A percentile compares a stretch with the other conserved stretches of the same genome.
These are phyloP conservation scores for Pristionchus mayeri DNA, from an alignment of 2,888 invertebrate genomes.

Conservation along the genomic window DNA sequence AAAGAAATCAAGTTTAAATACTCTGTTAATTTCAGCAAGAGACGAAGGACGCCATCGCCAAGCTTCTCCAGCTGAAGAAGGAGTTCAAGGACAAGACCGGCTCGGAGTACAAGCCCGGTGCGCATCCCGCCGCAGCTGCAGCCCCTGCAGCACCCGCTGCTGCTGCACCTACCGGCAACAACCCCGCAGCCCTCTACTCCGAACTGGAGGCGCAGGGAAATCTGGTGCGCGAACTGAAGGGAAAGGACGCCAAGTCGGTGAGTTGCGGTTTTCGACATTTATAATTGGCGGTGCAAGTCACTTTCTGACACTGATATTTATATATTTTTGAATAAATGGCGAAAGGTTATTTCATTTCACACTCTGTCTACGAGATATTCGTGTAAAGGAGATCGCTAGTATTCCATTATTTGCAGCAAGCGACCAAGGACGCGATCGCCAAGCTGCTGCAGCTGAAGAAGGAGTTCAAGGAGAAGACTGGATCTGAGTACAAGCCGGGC, in stretches of 20 bases:
- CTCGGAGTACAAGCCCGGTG: constrained; percentile 58
- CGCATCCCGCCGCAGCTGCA: not conserved
- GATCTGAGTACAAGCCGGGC: constrained; percentile 73
- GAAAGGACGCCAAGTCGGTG: constrained; percentile 69
- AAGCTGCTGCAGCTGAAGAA: constrained; percentile 84
- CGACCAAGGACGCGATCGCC: constrained; percentile 81
- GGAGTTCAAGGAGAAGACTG: constrained; percentile 85
- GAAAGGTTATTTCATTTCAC: too few species aligned
- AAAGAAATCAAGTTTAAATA: not conserved
- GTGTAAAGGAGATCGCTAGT: too few species aligned
- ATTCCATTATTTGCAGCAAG: constrained; percentile 61
- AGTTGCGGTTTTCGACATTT: not conserved
- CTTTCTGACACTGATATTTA: too few species aligned
- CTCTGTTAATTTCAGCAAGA: constrained; percentile 60
- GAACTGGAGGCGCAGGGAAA: constrained; percentile 82
- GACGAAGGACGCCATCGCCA: constrained; percentile 81
- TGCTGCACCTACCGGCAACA: not conserved
- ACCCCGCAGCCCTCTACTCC: not conserved
- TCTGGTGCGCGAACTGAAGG: constrained; percentile 80
- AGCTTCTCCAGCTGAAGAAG: constrained; percentile 84
- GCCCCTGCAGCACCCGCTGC: not conserved
- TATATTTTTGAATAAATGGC: too few species aligned
- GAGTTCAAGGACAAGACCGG: constrained; percentile 85
- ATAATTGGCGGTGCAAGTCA: too few species aligned
- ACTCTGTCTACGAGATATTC: too few species aligned